Evolutionary conservation across 2,113 vertebrate genomes (phyloP).

Genomic region (Gallinago paraguaiae): DNA sequence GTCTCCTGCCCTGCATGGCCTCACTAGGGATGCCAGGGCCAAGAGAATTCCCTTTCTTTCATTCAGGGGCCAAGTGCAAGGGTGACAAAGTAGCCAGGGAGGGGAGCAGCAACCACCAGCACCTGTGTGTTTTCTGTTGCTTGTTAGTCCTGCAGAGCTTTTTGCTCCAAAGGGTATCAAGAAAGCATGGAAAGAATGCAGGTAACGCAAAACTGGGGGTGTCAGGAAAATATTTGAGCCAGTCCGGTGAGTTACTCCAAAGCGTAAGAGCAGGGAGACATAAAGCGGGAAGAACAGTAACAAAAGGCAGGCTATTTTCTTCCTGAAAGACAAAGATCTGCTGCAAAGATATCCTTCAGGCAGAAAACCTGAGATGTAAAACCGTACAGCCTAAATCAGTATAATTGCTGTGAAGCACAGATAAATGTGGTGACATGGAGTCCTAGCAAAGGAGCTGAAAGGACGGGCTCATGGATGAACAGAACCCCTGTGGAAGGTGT

Average conservation of each 20-base stretch:
- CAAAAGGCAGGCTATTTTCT: neutral
- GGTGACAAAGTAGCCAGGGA: neutral
- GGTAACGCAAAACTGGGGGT: neutral
- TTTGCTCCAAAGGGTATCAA: neutral
- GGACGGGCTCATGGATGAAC: neutral
- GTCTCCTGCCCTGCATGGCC: neutral
- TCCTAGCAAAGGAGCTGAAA: neutral
- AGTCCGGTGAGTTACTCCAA: neutral
- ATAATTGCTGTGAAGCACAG: neutral
- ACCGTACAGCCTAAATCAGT: neutral
- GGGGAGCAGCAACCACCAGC: neutral
- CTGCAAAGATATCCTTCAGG: neutral
- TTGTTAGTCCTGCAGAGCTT: neutral
- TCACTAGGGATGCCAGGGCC: neutral
- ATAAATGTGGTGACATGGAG: neutral
- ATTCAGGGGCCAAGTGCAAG: neutral
- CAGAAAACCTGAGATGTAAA: slow-evolving; percentile 1
- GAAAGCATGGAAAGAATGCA: neutral
- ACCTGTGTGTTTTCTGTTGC: neutral
- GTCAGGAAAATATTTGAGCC: neutral
- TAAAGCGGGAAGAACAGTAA: neutral
- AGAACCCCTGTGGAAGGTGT: neutral
- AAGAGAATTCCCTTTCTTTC: neutral
- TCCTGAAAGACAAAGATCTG: neutral
- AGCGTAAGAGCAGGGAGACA: neutral